Evolutionary conservation across 1,140 invertebrate genomes (phyloP).

Genomic region (Brachionus paranguensis): DNA sequence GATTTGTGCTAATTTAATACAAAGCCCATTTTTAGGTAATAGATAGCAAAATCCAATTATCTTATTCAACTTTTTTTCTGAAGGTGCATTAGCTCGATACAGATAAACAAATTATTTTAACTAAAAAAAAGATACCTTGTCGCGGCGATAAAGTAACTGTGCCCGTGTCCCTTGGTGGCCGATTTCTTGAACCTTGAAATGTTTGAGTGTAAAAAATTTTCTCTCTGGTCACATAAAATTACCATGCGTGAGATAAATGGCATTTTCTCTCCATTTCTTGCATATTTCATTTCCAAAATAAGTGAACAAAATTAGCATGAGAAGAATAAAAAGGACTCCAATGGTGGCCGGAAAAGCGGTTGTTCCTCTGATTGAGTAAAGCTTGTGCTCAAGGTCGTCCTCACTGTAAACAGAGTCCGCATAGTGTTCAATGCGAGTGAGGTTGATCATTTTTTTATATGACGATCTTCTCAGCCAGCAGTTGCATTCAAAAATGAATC

Average conservation of each 20-base stretch:
- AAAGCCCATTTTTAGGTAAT: too few species aligned
- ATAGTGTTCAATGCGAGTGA: background rate
- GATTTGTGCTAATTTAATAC: too few species aligned
- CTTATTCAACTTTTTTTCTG: too few species aligned
- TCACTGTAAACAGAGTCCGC: background rate
- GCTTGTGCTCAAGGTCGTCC: background rate
- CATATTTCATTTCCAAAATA: slow-evolving; percentile 35
- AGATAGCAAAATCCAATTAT: too few species aligned
- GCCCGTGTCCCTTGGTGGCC: background rate
- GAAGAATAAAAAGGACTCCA: background rate
- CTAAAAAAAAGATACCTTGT: too few species aligned
- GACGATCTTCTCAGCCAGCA: background rate
- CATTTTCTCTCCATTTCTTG: slow-evolving; percentile 17
- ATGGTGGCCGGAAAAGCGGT: background rate
- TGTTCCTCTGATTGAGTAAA: background rate
- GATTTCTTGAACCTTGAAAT: background rate
- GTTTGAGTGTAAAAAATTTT: background rate
- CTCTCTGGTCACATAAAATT: background rate
- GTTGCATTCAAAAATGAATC: background rate
- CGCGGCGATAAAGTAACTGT: background rate
- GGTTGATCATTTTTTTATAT: background rate
- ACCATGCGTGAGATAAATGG: background rate
- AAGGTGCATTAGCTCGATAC: too few species aligned
- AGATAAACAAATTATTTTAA: too few species aligned
- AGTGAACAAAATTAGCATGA: slow-evolving; percentile 18